Percentiles rank a stretch among this genome's conserved stretches.
Evolutionary conservation across 2,888 invertebrate species (phyloP).

Genomic region (Cataglyphis albicans): DNA sequence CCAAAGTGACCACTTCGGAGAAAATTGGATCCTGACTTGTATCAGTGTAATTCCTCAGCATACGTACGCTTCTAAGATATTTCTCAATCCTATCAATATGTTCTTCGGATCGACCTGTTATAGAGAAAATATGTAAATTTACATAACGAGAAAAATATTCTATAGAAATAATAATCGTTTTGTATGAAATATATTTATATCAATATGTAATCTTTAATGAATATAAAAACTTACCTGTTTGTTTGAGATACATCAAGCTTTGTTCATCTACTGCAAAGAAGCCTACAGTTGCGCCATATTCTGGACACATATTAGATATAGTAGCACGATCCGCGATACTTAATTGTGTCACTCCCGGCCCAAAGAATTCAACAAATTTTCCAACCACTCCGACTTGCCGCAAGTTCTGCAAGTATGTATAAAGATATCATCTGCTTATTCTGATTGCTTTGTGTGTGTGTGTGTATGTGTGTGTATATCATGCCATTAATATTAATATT

Average conservation of each 20-base stretch:
- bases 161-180: constrained; percentile 6
- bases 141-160: background rate
- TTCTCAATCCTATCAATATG: constrained; percentile 92
- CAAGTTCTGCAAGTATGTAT: constrained; percentile 85
- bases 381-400: constrained; percentile 98
- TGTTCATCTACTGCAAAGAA: constrained; percentile 96
- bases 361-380: constrained; percentile 99
- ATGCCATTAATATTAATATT: background rate
- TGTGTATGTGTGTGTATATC: background rate
- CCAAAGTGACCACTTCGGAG: constrained; percentile 94
- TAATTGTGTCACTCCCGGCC: constrained; percentile 95
- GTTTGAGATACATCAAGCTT: constrained; percentile 93
- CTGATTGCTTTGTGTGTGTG: background rate
- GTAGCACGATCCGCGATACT: constrained; percentile 99
- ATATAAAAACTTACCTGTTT: constrained; percentile 89
- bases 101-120: constrained; percentile 91
- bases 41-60: constrained; percentile 94
- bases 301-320: constrained; percentile 99
- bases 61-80: constrained; percentile 93
- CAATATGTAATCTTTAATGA: background rate
- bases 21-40: constrained; percentile 93
- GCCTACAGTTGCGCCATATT: constrained; percentile 98
- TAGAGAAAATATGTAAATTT: constrained; percentile 18
- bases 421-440: background rate
- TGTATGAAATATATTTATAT: constrained; percentile 2